phyloP scores from a whole-genome alignment of 1,140 invertebrate species.

The Drosophila pseudoananassae region DNA sequence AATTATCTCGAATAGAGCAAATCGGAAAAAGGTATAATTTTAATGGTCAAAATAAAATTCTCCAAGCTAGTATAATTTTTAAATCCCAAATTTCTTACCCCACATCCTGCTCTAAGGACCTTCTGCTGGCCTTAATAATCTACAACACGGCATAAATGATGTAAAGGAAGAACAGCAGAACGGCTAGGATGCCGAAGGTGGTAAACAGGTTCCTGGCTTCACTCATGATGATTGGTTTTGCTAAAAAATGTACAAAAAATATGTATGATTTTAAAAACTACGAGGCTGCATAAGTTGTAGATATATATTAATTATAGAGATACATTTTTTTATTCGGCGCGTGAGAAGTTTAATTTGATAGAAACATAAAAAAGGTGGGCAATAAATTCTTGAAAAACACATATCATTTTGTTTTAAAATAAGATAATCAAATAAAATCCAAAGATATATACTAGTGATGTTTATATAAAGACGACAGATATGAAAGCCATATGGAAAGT shows the following conservation, averaged over 20 bases:
- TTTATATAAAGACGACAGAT: slow-evolving; percentile 45
- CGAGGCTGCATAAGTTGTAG: slow-evolving; percentile 30
- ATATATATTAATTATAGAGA: slow-evolving; percentile 25
- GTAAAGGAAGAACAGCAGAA: slow-evolving; percentile 68
- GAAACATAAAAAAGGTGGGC: slow-evolving; percentile 56
- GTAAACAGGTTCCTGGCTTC: slow-evolving; percentile 74
- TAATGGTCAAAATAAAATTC: background rate
- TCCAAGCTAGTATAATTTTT: background rate
- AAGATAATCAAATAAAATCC: slow-evolving; percentile 57
- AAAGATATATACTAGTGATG: slow-evolving; percentile 11
- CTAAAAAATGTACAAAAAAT: slow-evolving; percentile 28
- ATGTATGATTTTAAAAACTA: slow-evolving; percentile 3
- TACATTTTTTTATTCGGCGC: slow-evolving; percentile 44
- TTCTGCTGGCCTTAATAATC: slow-evolving; percentile 14
- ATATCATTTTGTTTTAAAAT: slow-evolving; percentile 73
- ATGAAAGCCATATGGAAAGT: slow-evolving; percentile 55
- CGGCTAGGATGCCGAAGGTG: slow-evolving; percentile 77
- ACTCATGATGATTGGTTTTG: slow-evolving; percentile 69
- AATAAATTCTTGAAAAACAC: slow-evolving; percentile 62
- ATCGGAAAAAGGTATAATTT: background rate
- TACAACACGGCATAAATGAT: slow-evolving; percentile 81
- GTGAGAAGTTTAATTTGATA: slow-evolving; percentile 60
- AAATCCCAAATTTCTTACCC: slow-evolving; percentile 12
- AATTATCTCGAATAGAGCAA: slow-evolving; percentile 17
- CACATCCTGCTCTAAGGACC: slow-evolving; percentile 40